These are phyloP conservation scores for Cremastinae sp. DNA, from an alignment of 2,888 invertebrate species.

Conservation along the genomic window DNA sequence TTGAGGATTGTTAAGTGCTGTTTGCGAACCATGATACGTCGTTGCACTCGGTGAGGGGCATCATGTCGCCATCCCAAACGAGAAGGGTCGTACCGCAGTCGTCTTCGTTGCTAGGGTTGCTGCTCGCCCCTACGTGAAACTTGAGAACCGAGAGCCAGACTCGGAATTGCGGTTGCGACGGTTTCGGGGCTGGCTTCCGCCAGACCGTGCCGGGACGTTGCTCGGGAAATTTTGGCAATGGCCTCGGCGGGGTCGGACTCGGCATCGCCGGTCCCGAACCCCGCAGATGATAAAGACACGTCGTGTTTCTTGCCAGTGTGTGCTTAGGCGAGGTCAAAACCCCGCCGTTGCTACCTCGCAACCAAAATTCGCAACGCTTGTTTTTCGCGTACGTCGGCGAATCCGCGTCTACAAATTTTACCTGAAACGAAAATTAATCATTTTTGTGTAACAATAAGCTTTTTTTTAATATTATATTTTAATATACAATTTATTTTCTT, in stretches of 20 bases:
- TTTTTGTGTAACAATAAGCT: neutral
- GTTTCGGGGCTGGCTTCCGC: slow-evolving; percentile 82
- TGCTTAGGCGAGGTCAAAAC: slow-evolving; percentile 91
- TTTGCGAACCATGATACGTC: slow-evolving; percentile 89
- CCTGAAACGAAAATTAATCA: slow-evolving; percentile 80
- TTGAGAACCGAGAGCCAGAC: slow-evolving; percentile 94
- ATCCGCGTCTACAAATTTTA: slow-evolving; percentile 91
- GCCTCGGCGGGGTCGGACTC: slow-evolving; percentile 81
- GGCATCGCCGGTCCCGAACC: slow-evolving; percentile 83
- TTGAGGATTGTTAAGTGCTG: neutral
- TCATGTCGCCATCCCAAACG: slow-evolving; percentile 89
- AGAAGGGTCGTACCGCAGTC: slow-evolving; percentile 92
- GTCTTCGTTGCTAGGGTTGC: slow-evolving; percentile 86
- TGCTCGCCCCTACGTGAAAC: slow-evolving; percentile 89
- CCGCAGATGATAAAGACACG: slow-evolving; percentile 92
- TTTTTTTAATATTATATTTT: slow-evolving; percentile 8
- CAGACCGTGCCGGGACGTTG: slow-evolving; percentile 79
- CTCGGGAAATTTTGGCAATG: slow-evolving; percentile 78
- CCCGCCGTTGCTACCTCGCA: slow-evolving; percentile 90
- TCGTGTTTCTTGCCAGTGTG: slow-evolving; percentile 92
- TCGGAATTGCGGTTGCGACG: slow-evolving; percentile 86
- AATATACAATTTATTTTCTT: too few relatives aligned
- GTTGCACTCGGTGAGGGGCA: slow-evolving; percentile 89
- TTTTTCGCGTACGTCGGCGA: slow-evolving; percentile 92
- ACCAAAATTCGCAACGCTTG: slow-evolving; percentile 94